Evolutionary conservation across 2,888 invertebrate genomes (phyloP).

Genomic region (Drosophila kambysellisi): DNA sequence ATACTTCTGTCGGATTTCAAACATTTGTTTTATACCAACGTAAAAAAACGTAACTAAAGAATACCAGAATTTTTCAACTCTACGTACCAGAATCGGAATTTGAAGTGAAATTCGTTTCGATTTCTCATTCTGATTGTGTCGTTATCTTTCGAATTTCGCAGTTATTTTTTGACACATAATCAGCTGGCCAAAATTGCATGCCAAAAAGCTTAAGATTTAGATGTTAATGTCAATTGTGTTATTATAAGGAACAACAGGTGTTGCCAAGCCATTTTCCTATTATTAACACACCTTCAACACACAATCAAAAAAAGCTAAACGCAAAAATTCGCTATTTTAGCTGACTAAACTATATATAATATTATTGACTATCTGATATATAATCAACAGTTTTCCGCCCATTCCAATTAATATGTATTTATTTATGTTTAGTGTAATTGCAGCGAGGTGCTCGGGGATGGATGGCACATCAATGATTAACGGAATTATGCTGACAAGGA

Average conservation of each 20-base stretch:
- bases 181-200: no score
- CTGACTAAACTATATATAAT: neutral
- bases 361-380: neutral
- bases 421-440: slow-evolving; percentile 24
- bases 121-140: neutral
- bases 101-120: neutral
- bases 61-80: no score
- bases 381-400: neutral
- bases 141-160: no score
- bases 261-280: neutral
- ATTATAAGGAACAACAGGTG: neutral
- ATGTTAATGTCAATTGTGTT: neutral
- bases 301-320: neutral
- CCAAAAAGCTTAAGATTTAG: neutral
- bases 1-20: no score
- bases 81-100: no score
- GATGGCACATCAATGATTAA: slow-evolving; percentile 53
- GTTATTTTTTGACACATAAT: no score
- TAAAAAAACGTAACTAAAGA: no score
- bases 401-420: neutral
- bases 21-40: no score
- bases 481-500: slow-evolving; percentile 53
- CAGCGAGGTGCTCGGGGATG: slow-evolving; percentile 1
- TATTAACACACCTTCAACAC: neutral
- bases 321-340: neutral